Conservation (phyloP, 2,888 invertebrate genomes). For the Notodonta ziczac region DNA sequence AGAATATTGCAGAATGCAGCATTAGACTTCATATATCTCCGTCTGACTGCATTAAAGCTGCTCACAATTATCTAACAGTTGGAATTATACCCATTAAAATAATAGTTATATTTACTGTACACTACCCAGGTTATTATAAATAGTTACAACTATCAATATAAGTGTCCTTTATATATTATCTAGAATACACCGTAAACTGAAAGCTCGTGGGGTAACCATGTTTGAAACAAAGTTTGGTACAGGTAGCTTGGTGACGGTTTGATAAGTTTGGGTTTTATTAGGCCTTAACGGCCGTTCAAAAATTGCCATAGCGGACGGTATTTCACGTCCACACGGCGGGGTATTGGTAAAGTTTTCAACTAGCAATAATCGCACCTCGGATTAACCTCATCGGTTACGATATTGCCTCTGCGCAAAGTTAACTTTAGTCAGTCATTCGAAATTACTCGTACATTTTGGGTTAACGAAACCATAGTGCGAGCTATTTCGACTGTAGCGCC, state of each 20-base stretch:
- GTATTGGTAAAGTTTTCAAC: slow-evolving; percentile 92
- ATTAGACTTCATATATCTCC: not conserved
- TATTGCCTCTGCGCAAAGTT: slow-evolving; percentile 96
- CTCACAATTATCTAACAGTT: not conserved
- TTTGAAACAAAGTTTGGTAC: no score
- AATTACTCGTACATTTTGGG: slow-evolving; percentile 7
- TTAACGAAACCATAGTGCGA: slow-evolving; percentile 53
- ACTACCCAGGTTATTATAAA: no score
- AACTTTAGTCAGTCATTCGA: slow-evolving; percentile 32
- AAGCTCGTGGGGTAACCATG: no score
- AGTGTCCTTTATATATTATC: no score
- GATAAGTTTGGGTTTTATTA: slow-evolving; percentile 18
- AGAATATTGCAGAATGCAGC: not conserved
- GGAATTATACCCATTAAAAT: slow-evolving; percentile 2
- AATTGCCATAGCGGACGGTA: slow-evolving; percentile 77
- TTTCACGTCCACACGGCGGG: slow-evolving; percentile 78
- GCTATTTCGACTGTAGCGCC: slow-evolving; percentile 50
- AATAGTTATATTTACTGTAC: not conserved
- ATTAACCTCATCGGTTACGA: slow-evolving; percentile 96
- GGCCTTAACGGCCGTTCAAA: slow-evolving; percentile 68
- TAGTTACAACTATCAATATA: no score
- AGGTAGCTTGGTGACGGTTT: no score
- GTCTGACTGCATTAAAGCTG: not conserved
- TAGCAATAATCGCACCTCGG: slow-evolving; percentile 96
- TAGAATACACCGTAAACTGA: no score